phyloP scores from a whole-genome alignment of 2,888 invertebrate genomes.

The Tetranychus truncatus region DNA sequence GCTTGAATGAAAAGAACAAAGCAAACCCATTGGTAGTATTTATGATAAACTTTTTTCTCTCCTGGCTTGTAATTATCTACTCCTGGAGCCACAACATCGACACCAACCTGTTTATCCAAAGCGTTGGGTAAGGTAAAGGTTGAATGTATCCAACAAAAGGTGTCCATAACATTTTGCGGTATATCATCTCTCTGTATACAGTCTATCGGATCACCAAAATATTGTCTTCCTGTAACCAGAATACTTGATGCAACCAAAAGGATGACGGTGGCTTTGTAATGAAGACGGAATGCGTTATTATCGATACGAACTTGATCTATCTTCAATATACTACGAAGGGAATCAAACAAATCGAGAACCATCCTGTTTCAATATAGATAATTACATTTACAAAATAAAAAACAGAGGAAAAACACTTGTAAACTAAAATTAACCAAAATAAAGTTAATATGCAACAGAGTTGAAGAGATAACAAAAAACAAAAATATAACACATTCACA shows the following conservation, averaged over 20 bases:
- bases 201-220: slow-evolving; percentile 91
- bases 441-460: not conserved
- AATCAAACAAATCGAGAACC: slow-evolving; percentile 84
- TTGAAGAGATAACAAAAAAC: no score
- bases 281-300: slow-evolving; percentile 78
- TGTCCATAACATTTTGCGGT: slow-evolving; percentile 74
- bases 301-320: slow-evolving; percentile 77
- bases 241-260: slow-evolving; percentile 73
- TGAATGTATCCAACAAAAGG: slow-evolving; percentile 75
- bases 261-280: slow-evolving; percentile 77
- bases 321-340: slow-evolving; percentile 76
- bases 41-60: slow-evolving; percentile 45
- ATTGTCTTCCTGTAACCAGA: slow-evolving; percentile 77
- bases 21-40: slow-evolving; percentile 91
- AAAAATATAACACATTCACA: no score
- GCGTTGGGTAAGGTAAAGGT: slow-evolving; percentile 65
- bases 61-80: slow-evolving; percentile 37
- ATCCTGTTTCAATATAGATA: not conserved
- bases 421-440: not conserved
- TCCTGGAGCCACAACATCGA: slow-evolving; percentile 61
- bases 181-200: slow-evolving; percentile 60
- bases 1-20: slow-evolving; percentile 54
- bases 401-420: not conserved
- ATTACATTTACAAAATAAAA: not conserved
- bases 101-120: slow-evolving; percentile 27